Evolutionary conservation across 37 sponge, comb jelly and placozoan species (phyloP), one percentile per base, ranked within the genome.

Genomic region (Axinella damicornis): DNA sequence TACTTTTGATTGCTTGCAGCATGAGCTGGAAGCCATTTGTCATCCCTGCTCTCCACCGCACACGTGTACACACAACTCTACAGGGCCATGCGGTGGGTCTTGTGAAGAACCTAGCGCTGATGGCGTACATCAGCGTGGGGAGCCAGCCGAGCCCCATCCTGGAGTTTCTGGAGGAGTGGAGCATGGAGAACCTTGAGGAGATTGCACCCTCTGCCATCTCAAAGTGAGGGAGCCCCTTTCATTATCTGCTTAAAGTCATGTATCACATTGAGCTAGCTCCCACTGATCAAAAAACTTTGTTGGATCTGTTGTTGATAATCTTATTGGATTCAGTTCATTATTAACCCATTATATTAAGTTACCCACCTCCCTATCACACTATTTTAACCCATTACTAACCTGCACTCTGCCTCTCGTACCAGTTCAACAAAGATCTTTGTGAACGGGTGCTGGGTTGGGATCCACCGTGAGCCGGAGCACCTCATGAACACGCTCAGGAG

Each of bases 371-470:
- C 46, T 46, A 46, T 9, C 46, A 46, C 9, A n/a, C 46, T 46
- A 46, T 4, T 9, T 46, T 46, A 9, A 12, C 9, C 46, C 46
- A 46, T 4, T 46, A 12, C 6, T 46, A 46, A 46, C 46, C 46
- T 46, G 46, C 6, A 12, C 46, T 46, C 9, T 46, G 4, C 46
- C 9, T 46, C 46, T 46, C 12, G 2, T 68, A 5, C 35, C 41
- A 96, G 97, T 87, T 86, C 99, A 35, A 99, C 99, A n/a, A 99
- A 99, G 93, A 99, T 99, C 64, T 99, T 99, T 91, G 99, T 99
- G 54, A 99, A 99, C 71, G 99, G 99, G 15, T 97, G 98, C 73
- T 99, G 99, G 99, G 99, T 99, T 19, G 99, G 99, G 30, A 97
- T 97, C 65, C 99, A 99, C 63, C 70, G 95, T 22, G 96, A 97